Evolutionary conservation across 2,113 vertebrate species (phyloP).

Genomic region (Bos taurus): DNA sequence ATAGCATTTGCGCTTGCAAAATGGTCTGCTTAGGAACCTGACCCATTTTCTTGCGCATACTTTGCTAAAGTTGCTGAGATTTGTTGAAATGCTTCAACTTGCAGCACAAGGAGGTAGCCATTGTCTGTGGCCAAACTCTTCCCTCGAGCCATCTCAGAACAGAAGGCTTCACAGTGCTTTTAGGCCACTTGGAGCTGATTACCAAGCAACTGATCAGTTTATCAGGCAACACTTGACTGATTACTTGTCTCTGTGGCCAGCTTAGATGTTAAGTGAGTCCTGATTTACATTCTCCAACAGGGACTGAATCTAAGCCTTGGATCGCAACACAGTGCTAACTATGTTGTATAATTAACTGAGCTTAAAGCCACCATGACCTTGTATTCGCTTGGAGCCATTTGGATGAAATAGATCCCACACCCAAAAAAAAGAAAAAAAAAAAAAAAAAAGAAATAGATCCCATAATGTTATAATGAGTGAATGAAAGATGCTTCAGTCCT

Average conservation of each 20-base stretch:
- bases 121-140: not conserved
- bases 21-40: not conserved
- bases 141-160: not conserved
- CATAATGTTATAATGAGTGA: not conserved
- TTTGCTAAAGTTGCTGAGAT: not conserved
- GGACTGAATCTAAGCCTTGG: not conserved
- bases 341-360: not conserved
- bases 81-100: not conserved
- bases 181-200: not conserved
- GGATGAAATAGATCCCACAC: not conserved
- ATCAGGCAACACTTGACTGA: not conserved
- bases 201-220: not conserved
- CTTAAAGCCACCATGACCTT: not conserved
- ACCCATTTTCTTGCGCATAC: not conserved
- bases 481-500: not conserved
- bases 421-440: too few species aligned
- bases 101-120: not conserved
- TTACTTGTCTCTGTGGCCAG: not conserved
- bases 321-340: not conserved
- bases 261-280: not conserved
- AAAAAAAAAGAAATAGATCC: not conserved
- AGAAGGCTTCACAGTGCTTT: not conserved
- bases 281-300: not conserved
- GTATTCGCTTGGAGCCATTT: not conserved
- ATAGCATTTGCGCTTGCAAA: not conserved